Evolutionary conservation across 2,888 invertebrate genomes (phyloP), one percentile per base, ranked within the genome.

Genomic region (Euzetes globulus): DNA sequence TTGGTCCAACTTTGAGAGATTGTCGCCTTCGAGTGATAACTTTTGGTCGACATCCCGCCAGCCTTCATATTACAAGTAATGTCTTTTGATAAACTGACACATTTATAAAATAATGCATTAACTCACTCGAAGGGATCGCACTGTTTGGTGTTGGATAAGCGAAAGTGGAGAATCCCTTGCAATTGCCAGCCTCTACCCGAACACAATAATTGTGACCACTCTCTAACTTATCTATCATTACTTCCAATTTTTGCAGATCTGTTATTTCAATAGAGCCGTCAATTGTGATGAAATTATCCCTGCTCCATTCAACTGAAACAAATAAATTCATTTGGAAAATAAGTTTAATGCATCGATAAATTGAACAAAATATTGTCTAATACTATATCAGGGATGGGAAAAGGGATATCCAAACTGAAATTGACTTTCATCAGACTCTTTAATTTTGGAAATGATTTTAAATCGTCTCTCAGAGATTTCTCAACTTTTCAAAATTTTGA

Each of bases 231-330:
- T 87, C 87, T 76, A 90, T 86, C 75, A 85, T 85, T 79, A 87
- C 87, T 78, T 86, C 86, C 73, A 87, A 84, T 78, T 86, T 86
- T 75, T 88, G 86, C 79, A 89, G 85, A 80, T 91, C 90, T 73
- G 81, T 81, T 60, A 95, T 87, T 80, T 92, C 91, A 27, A 88
- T 87, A 79, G 89, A 89, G 0, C 94, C 95, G 75, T 90, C 89
- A 73, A 94, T 85, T 77, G 88, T 88, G 25, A 88, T 87, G 83
- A 96, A 96, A 81, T 92, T 91, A 71, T 89, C 87, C 11, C 89
- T 88, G 78, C 94, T 94, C 96, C 96, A 97, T 86, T 97, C 94
- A 82, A 96, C 95, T 94, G 79, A 22, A n/a, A n/a, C n/a, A n/a
- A n/a, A n/a, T n/a, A n/a, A n/a, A n/a, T n/a, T n/a, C n/a, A n/a